Conservation (phyloP, 2,113 vertebrate genomes). For the Periophthalmus modestus region DNA sequence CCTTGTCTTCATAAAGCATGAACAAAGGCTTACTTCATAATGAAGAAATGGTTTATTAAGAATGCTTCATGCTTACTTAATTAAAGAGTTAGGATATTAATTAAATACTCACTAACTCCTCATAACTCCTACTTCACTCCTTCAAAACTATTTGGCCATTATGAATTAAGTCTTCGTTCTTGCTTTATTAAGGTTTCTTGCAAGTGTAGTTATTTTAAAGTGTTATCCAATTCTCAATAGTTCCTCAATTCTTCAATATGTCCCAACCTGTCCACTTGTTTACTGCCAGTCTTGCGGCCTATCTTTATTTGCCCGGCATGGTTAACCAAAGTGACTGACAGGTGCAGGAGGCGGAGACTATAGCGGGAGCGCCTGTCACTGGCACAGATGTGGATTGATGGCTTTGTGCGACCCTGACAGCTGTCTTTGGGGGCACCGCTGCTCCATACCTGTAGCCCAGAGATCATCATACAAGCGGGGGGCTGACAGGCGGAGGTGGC, state of each 20-base stretch:
- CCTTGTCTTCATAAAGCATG: too few relatives aligned
- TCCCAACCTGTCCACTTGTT: not conserved
- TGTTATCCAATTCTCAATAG: too few relatives aligned
- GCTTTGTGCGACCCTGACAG: constrained; percentile 65
- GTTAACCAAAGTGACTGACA: constrained; percentile 54
- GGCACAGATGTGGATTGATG: constrained; percentile 65
- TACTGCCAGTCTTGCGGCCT: constrained; percentile 19
- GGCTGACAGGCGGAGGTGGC: constrained; percentile 51
- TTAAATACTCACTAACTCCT: too few relatives aligned
- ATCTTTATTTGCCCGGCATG: constrained; percentile 36
- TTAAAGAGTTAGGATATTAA: too few relatives aligned
- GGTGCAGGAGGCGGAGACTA: constrained; percentile 29
- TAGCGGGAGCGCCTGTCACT: constrained; percentile 53
- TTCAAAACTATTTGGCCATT: too few relatives aligned
- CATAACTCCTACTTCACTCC: too few relatives aligned
- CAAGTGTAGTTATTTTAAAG: too few relatives aligned
- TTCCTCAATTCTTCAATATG: not conserved
- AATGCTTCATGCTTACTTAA: too few relatives aligned
- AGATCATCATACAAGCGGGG: constrained; percentile 50
- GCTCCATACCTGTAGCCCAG: constrained; percentile 49
- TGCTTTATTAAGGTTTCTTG: too few relatives aligned
- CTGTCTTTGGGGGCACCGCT: constrained; percentile 49
- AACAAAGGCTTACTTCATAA: too few relatives aligned
- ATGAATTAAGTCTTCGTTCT: too few relatives aligned
- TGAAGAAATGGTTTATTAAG: too few relatives aligned